phyloP scores from a whole-genome alignment of 2,113 vertebrate species.

The Mesocricetus auratus region DNA sequence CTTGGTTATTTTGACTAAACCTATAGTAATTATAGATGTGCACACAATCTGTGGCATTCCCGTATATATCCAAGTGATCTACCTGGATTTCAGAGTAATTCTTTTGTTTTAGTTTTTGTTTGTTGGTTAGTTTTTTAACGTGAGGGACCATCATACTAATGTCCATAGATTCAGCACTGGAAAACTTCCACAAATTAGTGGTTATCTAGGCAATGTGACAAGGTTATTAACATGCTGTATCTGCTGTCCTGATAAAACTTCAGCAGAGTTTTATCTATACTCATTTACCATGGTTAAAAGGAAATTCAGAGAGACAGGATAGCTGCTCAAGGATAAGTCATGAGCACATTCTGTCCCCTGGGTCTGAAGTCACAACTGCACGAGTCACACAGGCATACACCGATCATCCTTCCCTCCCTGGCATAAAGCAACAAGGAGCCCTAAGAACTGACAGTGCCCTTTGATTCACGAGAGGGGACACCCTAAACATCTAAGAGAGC shows the following conservation, averaged over 20 bases:
- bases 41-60: background rate
- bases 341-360: background rate
- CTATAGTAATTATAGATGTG: background rate
- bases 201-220: background rate
- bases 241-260: background rate
- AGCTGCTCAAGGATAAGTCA: background rate
- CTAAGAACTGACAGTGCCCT: background rate
- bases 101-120: background rate
- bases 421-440: background rate
- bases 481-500: accelerated
- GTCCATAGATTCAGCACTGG: too few relatives aligned
- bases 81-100: background rate
- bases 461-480: background rate
- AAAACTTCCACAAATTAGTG: background rate
- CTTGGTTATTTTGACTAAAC: background rate
- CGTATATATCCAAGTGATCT: background rate
- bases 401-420: background rate
- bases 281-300: background rate
- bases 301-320: background rate
- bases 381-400: background rate
- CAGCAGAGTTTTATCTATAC: background rate
- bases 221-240: background rate
- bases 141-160: background rate
- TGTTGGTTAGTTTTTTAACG: background rate
- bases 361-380: background rate